Conservation (phyloP, 2,888 invertebrate genomes). For the Limenitis camilla region DNA sequence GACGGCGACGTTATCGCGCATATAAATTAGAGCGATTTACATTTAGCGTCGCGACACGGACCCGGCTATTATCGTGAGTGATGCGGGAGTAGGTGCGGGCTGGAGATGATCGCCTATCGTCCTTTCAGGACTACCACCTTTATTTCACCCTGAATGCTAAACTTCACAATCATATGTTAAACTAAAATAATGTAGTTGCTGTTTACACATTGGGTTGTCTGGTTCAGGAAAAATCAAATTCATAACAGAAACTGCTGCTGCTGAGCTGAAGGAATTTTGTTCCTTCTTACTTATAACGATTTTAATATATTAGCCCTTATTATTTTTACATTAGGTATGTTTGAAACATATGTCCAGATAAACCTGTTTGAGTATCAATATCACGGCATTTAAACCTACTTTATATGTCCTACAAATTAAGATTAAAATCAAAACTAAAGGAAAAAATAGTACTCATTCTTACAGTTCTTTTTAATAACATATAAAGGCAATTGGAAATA, state of each 20-base stretch:
- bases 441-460: not conserved
- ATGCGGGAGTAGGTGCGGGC: constrained; percentile 62
- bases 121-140: constrained; percentile 25
- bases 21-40: constrained; percentile 74
- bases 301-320: no score
- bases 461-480: constrained; percentile 7
- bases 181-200: constrained; percentile 5
- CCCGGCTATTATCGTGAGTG: constrained; percentile 66
- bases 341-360: no score
- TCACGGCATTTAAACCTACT: no score
- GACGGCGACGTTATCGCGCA: constrained; percentile 71
- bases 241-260: constrained; percentile 1
- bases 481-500: constrained; percentile 14
- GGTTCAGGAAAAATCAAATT: not conserved
- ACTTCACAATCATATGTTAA: constrained; percentile 4
- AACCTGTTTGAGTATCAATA: no score
- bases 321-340: no score
- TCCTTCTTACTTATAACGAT: not conserved
- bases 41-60: constrained; percentile 68
- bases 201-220: constrained; percentile 1
- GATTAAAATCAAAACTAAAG: not conserved
- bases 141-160: constrained; percentile 8
- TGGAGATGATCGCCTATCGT: constrained; percentile 43
- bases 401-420: no score
- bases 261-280: not conserved